phyloP scores from a whole-genome alignment of 1,140 invertebrate genomes.

The Ostrea edulis region DNA sequence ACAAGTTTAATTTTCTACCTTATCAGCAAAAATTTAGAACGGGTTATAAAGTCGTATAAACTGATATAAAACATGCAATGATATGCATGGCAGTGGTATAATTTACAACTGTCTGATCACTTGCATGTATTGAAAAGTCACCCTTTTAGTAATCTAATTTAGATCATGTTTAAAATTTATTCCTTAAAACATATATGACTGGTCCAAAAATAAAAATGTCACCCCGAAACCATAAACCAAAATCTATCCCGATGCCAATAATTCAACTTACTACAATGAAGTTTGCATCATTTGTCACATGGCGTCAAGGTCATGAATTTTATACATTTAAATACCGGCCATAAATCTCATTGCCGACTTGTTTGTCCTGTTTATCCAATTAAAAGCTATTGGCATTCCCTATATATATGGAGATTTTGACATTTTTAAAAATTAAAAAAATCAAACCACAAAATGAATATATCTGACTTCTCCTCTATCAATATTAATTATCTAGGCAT shows the following conservation, averaged over 20 bases:
- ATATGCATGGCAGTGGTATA: not conserved
- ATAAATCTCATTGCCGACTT: not conserved
- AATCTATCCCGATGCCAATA: not conserved
- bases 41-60: not conserved
- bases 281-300: slow-evolving; percentile 1
- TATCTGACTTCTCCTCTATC: not conserved
- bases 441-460: slow-evolving; percentile 8
- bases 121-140: not conserved
- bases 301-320: slow-evolving; percentile 29
- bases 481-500: not conserved
- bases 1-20: no score
- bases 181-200: not conserved
- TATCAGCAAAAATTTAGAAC: no score
- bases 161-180: not conserved
- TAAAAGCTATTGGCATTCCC: not conserved
- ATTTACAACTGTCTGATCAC: not conserved
- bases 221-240: not conserved
- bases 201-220: slow-evolving; percentile 18
- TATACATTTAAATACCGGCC: not conserved
- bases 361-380: not conserved
- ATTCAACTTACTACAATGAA: not conserved
- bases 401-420: slow-evolving; percentile 27
- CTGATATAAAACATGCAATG: not conserved
- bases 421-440: not conserved
- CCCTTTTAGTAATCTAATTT: not conserved